Conservation (phyloP, 2,888 invertebrate genomes). For the Tetropium fuscum region DNA sequence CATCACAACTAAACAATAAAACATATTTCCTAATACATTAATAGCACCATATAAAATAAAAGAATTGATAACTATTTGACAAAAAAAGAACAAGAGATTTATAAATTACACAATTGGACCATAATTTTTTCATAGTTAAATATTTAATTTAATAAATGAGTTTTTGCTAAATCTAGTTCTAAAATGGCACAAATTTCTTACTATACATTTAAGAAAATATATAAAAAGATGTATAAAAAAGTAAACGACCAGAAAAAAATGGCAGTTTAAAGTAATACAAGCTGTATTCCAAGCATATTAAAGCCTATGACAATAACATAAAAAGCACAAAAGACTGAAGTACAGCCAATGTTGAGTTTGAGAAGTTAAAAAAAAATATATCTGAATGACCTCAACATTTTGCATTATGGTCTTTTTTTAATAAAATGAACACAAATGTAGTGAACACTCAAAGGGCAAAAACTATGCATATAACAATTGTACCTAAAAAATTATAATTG, state of each 20-base stretch:
- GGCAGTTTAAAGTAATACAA: conserved; percentile 58
- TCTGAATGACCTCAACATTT: conserved; percentile 38
- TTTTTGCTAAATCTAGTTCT: conserved; percentile 53
- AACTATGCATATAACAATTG: conserved; percentile 37
- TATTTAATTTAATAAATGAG: conserved; percentile 39
- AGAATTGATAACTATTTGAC: conserved; percentile 38
- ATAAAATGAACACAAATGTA: conserved; percentile 56
- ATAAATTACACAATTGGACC: conserved; percentile 31
- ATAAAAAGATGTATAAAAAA: conserved; percentile 57
- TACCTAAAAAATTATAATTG: conserved; percentile 39
- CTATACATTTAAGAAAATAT: conserved; percentile 57
- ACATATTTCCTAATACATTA: conserved; percentile 47
- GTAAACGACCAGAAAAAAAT: conserved; percentile 58
- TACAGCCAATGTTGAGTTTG: conserved; percentile 44
- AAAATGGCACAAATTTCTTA: conserved; percentile 63
- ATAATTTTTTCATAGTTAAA: conserved; percentile 1
- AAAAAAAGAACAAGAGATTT: conserved; percentile 29
- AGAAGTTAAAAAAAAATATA: conserved; percentile 33
- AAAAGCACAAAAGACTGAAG: conserved; percentile 43
- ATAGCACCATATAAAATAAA: conserved; percentile 61
- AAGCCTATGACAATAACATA: conserved; percentile 45
- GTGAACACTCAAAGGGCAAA: conserved; percentile 55
- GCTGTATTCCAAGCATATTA: conserved; percentile 53
- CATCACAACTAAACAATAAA: conserved; percentile 31
- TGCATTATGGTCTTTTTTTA: conserved; percentile 37